phyloP scores from a whole-genome alignment of 2,113 vertebrate species.

The Calypte anna region DNA sequence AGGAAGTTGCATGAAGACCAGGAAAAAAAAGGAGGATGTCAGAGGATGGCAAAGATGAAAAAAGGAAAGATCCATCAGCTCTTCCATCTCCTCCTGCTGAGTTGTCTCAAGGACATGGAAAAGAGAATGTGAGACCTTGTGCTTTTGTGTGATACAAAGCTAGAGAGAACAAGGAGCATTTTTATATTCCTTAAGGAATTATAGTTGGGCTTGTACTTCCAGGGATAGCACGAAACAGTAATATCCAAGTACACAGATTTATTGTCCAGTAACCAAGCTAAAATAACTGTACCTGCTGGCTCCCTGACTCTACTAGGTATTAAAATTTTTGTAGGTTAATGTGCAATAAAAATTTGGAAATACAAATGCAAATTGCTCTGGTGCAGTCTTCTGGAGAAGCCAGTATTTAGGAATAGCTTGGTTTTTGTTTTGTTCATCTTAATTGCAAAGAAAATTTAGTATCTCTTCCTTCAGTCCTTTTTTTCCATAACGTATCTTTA shows the following conservation, averaged over 20 bases:
- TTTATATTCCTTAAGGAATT: not conserved
- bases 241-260: not conserved
- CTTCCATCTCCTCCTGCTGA: too few relatives aligned
- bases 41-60: not conserved
- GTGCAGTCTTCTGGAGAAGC: rapidly evolving
- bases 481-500: not conserved
- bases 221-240: not conserved
- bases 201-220: not conserved
- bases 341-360: not conserved
- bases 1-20: not conserved
- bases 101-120: not conserved
- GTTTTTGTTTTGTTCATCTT: not conserved
- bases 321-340: not conserved
- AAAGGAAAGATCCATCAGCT: not conserved
- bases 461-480: not conserved
- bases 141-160: not conserved
- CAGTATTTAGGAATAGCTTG: not conserved
- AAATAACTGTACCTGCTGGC: not conserved
- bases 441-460: not conserved
- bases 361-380: not conserved
- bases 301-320: not conserved
- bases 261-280: not conserved
- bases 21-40: not conserved
- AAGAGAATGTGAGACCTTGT: not conserved
- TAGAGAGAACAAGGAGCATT: not conserved